These are phyloP conservation scores for Psix sp. DNA, from an alignment of 1,140 invertebrate genomes.

Conservation along the genomic window DNA sequence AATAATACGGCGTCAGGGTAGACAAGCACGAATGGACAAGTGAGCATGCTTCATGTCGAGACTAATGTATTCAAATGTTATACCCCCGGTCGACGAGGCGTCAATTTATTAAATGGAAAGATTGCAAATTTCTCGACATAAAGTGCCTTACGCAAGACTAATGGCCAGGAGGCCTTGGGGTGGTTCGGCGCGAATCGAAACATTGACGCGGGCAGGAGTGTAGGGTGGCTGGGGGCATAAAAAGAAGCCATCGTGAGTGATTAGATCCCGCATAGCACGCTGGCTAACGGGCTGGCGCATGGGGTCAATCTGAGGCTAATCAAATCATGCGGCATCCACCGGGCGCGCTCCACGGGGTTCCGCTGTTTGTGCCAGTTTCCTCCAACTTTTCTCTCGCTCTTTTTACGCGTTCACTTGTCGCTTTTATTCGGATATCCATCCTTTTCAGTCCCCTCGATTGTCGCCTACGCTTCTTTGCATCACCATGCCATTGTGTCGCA, in stretches of 20 bases:
- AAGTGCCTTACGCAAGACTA: slow-evolving; percentile 75
- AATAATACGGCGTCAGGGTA: slow-evolving; percentile 41
- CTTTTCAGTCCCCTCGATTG: slow-evolving; percentile 21
- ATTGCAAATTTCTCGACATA: slow-evolving; percentile 77
- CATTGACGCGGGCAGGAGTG: slow-evolving; percentile 18
- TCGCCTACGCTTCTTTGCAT: slow-evolving; percentile 34
- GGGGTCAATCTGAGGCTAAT: slow-evolving; percentile 78
- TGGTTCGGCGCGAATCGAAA: slow-evolving; percentile 36
- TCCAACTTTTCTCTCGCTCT: slow-evolving; percentile 44
- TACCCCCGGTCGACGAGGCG: slow-evolving; percentile 65
- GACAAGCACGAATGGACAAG: slow-evolving; percentile 40
- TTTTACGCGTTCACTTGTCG: slow-evolving; percentile 34
- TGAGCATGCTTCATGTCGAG: slow-evolving; percentile 33
- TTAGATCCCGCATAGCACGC: slow-evolving; percentile 69
- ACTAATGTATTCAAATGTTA: slow-evolving; percentile 75
- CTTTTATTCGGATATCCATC: slow-evolving; percentile 24
- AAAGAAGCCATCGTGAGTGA: slow-evolving; percentile 74
- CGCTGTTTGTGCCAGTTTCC: slow-evolving; percentile 61
- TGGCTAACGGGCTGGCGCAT: slow-evolving; percentile 60
- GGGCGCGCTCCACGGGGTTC: slow-evolving; percentile 64
- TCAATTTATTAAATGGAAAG: slow-evolving; percentile 78
- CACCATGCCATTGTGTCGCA: slow-evolving; percentile 53
- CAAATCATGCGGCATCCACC: slow-evolving; percentile 73
- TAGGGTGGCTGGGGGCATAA: slow-evolving; percentile 60
- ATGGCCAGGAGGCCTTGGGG: slow-evolving; percentile 67